These are phyloP conservation scores for Acropternis orthonyx DNA, from an alignment of 2,797 vertebrate species.

Conservation along the genomic window DNA sequence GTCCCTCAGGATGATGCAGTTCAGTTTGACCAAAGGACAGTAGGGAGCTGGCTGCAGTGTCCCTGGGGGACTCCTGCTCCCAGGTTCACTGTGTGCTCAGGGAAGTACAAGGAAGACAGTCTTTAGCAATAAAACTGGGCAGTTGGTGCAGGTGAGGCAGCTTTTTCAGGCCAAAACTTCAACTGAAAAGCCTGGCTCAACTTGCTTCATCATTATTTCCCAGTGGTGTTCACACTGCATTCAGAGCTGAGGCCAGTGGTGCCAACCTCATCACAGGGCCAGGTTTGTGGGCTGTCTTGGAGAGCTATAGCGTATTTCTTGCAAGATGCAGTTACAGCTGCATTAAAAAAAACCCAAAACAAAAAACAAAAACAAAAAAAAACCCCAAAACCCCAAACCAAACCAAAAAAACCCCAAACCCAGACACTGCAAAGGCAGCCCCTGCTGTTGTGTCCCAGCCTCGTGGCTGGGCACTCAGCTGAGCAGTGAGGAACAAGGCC, in stretches of 20 bases:
- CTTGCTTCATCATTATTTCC: not conserved
- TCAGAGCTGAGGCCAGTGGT: not conserved
- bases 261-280: accelerated
- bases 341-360: not conserved
- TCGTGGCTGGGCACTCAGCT: not conserved
- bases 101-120: not conserved
- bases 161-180: not conserved
- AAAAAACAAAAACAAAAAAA: not conserved
- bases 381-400: too few relatives aligned
- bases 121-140: not conserved
- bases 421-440: not conserved
- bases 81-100: not conserved
- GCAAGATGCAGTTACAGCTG: not conserved
- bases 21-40: not conserved
- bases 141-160: not conserved
- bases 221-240: accelerated
- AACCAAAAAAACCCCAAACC: not conserved
- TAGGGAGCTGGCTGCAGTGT: not conserved
- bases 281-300: not conserved
- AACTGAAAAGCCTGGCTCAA: not conserved
- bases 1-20: not conserved
- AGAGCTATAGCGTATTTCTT: accelerated
- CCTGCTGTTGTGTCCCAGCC: not conserved
- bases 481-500: not conserved
- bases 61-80: not conserved